Evolutionary conservation across 2,888 invertebrate species (phyloP).

Genomic region (Elysia crispata): DNA sequence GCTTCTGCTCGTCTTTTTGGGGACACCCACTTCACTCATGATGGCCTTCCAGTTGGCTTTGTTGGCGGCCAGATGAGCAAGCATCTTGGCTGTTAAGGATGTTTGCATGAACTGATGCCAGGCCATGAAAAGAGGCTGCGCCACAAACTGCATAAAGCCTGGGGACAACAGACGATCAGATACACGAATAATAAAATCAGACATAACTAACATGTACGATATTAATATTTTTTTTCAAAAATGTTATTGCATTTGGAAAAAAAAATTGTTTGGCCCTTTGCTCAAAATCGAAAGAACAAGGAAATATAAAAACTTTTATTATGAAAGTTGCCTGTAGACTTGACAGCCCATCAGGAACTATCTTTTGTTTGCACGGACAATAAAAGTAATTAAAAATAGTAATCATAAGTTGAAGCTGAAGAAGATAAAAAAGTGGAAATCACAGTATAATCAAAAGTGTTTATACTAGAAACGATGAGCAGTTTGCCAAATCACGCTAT

Average conservation of each 20-base stretch:
- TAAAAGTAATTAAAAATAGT: too few species aligned
- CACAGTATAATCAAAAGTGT: too few species aligned
- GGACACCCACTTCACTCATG: conserved; percentile 49
- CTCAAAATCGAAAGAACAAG: background rate
- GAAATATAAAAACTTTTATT: too few species aligned
- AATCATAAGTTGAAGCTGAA: too few species aligned
- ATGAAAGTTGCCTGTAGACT: too few species aligned
- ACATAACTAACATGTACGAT: too few species aligned
- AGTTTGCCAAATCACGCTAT: too few species aligned
- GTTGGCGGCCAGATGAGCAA: conserved; percentile 82
- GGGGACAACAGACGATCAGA: conserved; percentile 53
- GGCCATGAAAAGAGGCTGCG: conserved; percentile 88
- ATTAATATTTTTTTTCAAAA: too few species aligned
- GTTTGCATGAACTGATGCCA: conserved; percentile 90
- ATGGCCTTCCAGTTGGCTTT: conserved; percentile 58
- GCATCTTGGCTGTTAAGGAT: conserved; percentile 84
- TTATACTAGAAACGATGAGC: too few species aligned
- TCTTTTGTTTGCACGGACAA: too few species aligned
- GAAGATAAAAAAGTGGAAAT: too few species aligned
- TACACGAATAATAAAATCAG: conserved; percentile 29
- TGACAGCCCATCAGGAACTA: too few species aligned
- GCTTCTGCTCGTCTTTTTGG: background rate
- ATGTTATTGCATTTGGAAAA: background rate
- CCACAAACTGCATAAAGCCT: conserved; percentile 89
- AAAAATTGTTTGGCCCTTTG: background rate